These are phyloP conservation scores for Oncorhynchus keta DNA, from an alignment of 2,113 vertebrate species.

Conservation along the genomic window DNA sequence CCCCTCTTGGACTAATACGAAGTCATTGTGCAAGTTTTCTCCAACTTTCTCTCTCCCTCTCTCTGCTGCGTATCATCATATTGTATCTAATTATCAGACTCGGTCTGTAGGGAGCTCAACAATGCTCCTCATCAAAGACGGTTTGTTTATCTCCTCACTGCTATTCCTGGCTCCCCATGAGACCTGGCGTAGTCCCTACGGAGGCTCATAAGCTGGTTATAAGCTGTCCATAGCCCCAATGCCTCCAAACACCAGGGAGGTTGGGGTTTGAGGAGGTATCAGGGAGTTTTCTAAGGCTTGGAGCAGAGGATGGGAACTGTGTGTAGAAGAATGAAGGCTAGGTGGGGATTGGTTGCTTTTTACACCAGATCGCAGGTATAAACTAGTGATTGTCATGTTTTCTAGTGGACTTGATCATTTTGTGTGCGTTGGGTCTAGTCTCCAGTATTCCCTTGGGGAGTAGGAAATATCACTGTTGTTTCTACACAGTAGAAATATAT, in stretches of 20 bases:
- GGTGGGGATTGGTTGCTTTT: not conserved
- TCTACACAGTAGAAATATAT: not conserved
- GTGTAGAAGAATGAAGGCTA: not conserved
- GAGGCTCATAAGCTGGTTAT: slow-evolving; percentile 60
- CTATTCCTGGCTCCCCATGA: slow-evolving; percentile 66
- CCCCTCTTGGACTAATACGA: too few relatives aligned
- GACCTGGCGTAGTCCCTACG: slow-evolving; percentile 56
- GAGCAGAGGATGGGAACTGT: not conserved
- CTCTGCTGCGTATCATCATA: slow-evolving; percentile 46
- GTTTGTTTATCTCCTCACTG: slow-evolving; percentile 69
- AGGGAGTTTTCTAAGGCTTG: not conserved
- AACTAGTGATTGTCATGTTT: not conserved
- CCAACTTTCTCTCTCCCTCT: not conserved
- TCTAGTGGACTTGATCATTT: not conserved
- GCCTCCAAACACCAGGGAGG: slow-evolving; percentile 46
- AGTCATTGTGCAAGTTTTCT: too few relatives aligned
- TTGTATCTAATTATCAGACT: slow-evolving; percentile 60
- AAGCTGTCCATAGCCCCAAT: slow-evolving; percentile 57
- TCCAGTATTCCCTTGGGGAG: not conserved
- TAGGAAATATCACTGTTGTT: not conserved
- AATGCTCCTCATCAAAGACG: slow-evolving; percentile 70
- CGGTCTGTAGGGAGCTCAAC: slow-evolving; percentile 62
- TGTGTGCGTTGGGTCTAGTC: not conserved
- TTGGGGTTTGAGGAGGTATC: slow-evolving; percentile 11
- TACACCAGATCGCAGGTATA: too few relatives aligned